Conservation (phyloP, 2,797 vertebrate species). For the Parambassis ranga region DNA sequence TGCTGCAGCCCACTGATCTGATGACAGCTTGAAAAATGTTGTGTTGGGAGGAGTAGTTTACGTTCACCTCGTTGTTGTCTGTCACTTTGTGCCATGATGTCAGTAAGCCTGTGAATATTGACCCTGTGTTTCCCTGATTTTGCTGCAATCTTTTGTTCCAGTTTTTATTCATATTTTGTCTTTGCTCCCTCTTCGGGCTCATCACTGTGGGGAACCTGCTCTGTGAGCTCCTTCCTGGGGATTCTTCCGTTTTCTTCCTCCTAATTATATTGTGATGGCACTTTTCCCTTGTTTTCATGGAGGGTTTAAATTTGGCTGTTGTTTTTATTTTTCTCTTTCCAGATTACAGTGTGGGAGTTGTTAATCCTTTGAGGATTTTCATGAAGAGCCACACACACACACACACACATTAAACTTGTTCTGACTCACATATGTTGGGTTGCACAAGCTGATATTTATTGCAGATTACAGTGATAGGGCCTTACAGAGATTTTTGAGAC, state of each 20-base stretch:
- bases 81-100: neutral
- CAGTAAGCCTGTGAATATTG: neutral
- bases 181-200: constrained; percentile 6
- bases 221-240: neutral
- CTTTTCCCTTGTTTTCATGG: constrained; percentile 15
- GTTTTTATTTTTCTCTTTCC: constrained; percentile 3
- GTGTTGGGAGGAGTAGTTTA: neutral
- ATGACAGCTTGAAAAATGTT: constrained; percentile 1
- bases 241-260: constrained; percentile 5
- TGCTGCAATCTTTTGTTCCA: neutral
- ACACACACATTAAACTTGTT: neutral
- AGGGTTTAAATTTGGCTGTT: neutral
- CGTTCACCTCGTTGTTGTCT: neutral
- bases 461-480: neutral
- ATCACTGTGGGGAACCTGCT: constrained; percentile 14
- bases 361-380: neutral
- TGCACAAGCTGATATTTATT: neutral
- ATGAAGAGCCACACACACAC: neutral
- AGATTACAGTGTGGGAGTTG: neutral
- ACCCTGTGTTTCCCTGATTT: neutral
- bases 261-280: constrained; percentile 33
- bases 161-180: neutral
- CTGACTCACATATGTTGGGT: neutral
- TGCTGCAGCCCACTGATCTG: constrained; percentile 8
- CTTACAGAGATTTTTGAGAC: constrained; percentile 1